phyloP scores from a whole-genome alignment of 2,888 invertebrate genomes.

The Xylota segnis region DNA sequence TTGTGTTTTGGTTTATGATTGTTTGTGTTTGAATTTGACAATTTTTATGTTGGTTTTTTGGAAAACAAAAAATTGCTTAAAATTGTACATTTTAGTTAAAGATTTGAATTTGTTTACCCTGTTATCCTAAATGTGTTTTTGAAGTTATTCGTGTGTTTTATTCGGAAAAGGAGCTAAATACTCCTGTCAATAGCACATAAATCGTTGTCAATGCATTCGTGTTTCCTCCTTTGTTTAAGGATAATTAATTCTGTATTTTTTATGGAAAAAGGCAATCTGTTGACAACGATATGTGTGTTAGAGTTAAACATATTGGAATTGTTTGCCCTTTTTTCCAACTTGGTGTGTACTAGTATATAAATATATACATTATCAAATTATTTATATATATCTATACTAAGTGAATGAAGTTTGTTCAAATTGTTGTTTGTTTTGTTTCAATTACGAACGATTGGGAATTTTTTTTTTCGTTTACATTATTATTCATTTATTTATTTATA shows the following conservation, averaged over 20 bases:
- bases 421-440: constrained; percentile 60
- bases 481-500: constrained; percentile 6
- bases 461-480: constrained; percentile 8
- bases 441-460: constrained; percentile 66
- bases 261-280: neutral
- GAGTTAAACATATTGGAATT: constrained; percentile 3
- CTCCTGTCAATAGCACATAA: neutral
- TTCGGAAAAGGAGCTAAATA: neutral
- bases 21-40: constrained; percentile 48
- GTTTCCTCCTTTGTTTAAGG: neutral
- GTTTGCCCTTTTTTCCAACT: constrained; percentile 49
- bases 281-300: neutral
- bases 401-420: constrained; percentile 71
- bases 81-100: constrained; percentile 55
- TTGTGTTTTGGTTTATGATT: constrained; percentile 54
- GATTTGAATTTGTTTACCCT: constrained; percentile 34
- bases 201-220: neutral
- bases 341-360: constrained; percentile 64
- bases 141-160: constrained; percentile 53
- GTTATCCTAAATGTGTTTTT: constrained; percentile 67
- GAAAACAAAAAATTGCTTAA: constrained; percentile 46
- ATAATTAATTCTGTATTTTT: neutral
- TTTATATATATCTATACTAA: constrained; percentile 42
- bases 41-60: constrained; percentile 24
- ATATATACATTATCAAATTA: constrained; percentile 36